Base-by-base conservation (phyloP, 1,140 invertebrate species). In the Asobara japonica region DNA sequence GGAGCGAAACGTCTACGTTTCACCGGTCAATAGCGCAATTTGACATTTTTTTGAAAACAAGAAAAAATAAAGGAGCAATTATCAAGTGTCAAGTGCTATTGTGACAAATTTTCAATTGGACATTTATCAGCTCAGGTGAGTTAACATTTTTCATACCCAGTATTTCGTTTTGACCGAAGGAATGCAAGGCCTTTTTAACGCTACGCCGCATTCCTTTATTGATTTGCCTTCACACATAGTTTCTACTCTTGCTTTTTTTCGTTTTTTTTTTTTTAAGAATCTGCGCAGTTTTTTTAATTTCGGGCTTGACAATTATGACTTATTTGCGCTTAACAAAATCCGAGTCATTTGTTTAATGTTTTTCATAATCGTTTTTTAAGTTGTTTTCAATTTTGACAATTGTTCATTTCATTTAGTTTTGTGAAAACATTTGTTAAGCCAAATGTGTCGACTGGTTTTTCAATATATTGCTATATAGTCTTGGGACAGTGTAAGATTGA, bases 201-300 rank as follows among this genome's bases (percentile, higher is more conserved):
- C 82, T 81, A 79, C 74, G 78, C 81, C 80, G 83, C 84, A 86
- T 87, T 86, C 85, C 83, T 84, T 75, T 87, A 86, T 87, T 75
- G 84, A 87, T 87, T 86, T 81, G 76, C 74, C 75, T 67, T 18
- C 11, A 36, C 31, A 36, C 11, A 13, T 16, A 45, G 3, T 45
- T 45, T 45, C 5, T 33, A 33, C 31, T 11, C 31, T 45, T 16
- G 13, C n/a, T n/a, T n/a, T n/a, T n/a, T n/a, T n/a, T n/a, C n/a
- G n/a, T n/a, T n/a, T n/a, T n/a, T n/a, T n/a, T n/a, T n/a, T n/a
- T n/a, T n/a, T n/a, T n/a, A n/a, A n/a, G n/a, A n/a, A n/a, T n/a
- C n/a, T n/a, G n/a, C n/a, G n/a, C n/a, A n/a, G n/a, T n/a, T n/a
- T n/a, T n/a, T n/a, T n/a, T n/a, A n/a, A n/a, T n/a, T n/a, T n/a